phyloP scores from a whole-genome alignment of 2,797 vertebrate species.

The Nyctibius grandis region DNA sequence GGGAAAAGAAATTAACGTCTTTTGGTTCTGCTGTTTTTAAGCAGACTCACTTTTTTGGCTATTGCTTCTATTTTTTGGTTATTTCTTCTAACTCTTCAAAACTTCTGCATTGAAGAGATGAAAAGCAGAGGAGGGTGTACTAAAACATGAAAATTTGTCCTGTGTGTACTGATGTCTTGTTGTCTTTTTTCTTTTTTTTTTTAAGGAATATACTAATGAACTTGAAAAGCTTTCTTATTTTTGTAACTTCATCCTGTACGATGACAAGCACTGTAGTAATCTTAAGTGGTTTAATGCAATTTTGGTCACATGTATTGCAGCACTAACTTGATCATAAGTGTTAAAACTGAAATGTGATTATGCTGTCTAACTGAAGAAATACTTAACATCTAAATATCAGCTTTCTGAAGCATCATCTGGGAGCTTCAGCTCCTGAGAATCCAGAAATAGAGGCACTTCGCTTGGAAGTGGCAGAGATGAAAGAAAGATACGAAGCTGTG shows the following conservation, averaged over 20 bases:
- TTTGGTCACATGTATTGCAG: background rate
- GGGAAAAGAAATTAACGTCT: rapidly evolving
- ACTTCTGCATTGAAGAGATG: background rate
- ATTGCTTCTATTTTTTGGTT: background rate
- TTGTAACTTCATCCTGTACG: background rate
- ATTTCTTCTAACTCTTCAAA: background rate
- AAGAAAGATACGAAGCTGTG: slow-evolving; percentile 87
- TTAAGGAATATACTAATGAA: background rate
- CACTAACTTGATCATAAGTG: background rate
- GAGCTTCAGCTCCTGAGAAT: slow-evolving; percentile 78
- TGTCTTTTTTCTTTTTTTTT: background rate
- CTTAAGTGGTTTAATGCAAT: background rate
- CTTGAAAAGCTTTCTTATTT: background rate
- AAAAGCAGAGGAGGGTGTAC: background rate
- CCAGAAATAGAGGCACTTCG: slow-evolving; percentile 83
- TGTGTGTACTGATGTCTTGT: background rate
- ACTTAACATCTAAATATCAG: slow-evolving; percentile 77
- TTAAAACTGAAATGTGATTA: background rate
- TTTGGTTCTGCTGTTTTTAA: background rate
- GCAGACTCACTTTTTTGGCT: background rate
- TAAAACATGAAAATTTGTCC: background rate
- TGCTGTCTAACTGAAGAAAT: background rate
- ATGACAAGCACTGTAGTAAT: background rate
- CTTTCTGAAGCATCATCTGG: slow-evolving; percentile 92
- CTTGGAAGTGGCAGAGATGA: slow-evolving; percentile 85